Evolutionary conservation across 1,140 invertebrate species (phyloP), one percentile per base, ranked within the genome.

Genomic region (Drosophila saltans): DNA sequence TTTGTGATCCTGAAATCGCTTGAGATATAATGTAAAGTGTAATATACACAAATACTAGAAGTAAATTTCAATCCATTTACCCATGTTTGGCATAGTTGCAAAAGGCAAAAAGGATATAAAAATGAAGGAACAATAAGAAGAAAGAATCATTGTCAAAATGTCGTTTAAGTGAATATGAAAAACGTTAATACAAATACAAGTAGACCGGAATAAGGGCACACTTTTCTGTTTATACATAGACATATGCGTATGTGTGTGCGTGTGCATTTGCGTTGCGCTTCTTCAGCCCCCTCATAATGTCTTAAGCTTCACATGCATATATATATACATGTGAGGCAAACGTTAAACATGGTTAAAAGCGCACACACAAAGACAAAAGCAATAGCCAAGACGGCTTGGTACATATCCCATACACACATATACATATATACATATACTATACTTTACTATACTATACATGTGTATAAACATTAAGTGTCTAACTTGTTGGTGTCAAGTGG

Each of bases 401-500:
- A 16, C 28, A 40, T 36, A 66, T 59, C 59, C 52, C 39, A 60
- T 59, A 36, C 33, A 36, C 33, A 36, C 33, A 36, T 65, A 71
- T 63, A 70, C 52, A 60, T 57, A 68, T 67, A 36, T 2, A 45
- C 33, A 52, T 33, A 62, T 68, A 48, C 65, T 63, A 65, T 75
- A 66, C 6, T 36, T 3, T 36, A 36, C 33, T 36, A 36, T 36
- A 36, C 33, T 36, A 36, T 36, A 36, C 33, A 36, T 36, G 33
- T 71, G 81, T 85, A 67, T 55, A 66, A 74, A 72, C 79, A 86
- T 76, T 76, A 86, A 74, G 83, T 79, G 71, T 80, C 76, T 77
- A 82, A 80, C 72, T 86, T 82, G 75, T 58, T 76, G 79, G 83
- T 79, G 82, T 88, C 82, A 88, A 86, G 83, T 77, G 69, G 72